Evolutionary conservation across 2,888 invertebrate species (phyloP).

Genomic region (Lamellibrachia satsuma): DNA sequence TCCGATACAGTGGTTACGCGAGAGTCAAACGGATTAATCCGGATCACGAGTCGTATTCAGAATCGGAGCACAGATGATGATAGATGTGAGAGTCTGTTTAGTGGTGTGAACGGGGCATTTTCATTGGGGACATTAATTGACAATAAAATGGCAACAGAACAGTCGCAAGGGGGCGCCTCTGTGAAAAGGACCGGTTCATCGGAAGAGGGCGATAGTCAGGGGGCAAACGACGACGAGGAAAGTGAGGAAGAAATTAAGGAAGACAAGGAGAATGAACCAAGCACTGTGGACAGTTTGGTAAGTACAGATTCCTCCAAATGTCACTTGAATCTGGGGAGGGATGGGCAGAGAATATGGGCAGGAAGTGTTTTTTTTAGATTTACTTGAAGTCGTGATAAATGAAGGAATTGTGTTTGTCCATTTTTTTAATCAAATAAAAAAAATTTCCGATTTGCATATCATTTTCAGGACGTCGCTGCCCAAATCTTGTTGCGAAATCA

Average conservation of each 20-base stretch:
- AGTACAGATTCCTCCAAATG: not conserved
- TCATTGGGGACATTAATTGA: not conserved
- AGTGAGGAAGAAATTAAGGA: not conserved
- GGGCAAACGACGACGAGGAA: not conserved
- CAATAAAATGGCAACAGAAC: not conserved
- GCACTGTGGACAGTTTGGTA: not conserved
- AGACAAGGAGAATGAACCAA: not conserved
- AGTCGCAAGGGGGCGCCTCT: not conserved
- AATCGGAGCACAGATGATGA: not conserved
- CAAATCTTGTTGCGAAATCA: too few relatives aligned
- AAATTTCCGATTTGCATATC: too few relatives aligned
- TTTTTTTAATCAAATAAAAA: too few relatives aligned
- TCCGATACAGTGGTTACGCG: not conserved
- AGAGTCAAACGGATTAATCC: not conserved
- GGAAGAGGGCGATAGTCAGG: not conserved
- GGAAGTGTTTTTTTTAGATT: too few relatives aligned
- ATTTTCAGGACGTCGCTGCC: too few relatives aligned
- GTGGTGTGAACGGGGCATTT: not conserved
- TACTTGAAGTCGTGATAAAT: too few relatives aligned
- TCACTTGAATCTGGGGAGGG: not conserved
- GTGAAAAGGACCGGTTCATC: not conserved
- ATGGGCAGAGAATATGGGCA: too few relatives aligned
- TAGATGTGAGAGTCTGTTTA: not conserved
- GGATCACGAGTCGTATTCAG: not conserved
- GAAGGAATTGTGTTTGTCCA: too few relatives aligned